A percentile compares a stretch with the other conserved stretches of the same genome.
Evolutionary conservation across 2,888 invertebrate species (phyloP).

Genomic region (Lysandra bellargus): DNA sequence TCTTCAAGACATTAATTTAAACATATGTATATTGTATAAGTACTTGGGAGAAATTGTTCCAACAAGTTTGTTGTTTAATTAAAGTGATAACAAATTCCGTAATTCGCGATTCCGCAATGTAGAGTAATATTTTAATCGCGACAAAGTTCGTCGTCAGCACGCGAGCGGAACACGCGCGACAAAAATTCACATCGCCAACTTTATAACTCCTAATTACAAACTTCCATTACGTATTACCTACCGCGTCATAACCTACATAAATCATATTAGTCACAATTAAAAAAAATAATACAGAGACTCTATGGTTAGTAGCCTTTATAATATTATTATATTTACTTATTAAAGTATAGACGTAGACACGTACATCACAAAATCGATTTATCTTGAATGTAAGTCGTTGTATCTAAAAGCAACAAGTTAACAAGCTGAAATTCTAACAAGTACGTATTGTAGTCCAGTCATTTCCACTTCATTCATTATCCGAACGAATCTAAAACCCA

Average conservation of each 20-base stretch:
- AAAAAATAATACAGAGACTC: too few species aligned
- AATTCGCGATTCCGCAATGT: conserved; percentile 9
- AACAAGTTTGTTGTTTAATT: background rate
- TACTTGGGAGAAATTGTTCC: background rate
- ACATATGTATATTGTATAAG: background rate
- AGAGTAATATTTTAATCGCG: conserved; percentile 26
- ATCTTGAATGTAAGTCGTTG: too few species aligned
- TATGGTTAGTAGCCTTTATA: too few species aligned
- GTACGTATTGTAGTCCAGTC: conserved; percentile 10
- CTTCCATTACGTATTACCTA: background rate
- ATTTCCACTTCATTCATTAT: conserved; percentile 36
- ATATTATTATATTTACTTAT: too few species aligned
- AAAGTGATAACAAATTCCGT: conserved; percentile 18
- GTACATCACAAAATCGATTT: too few species aligned
- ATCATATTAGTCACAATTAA: too few species aligned
- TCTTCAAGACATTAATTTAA: background rate
- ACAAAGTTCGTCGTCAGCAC: conserved; percentile 17
- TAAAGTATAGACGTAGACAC: too few species aligned
- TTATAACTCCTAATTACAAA: conserved; percentile 12
- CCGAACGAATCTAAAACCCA: conserved; percentile 40
- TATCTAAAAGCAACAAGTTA: background rate
- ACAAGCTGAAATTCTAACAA: background rate
- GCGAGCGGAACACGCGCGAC: conserved; percentile 16
- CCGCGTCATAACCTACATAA: background rate
- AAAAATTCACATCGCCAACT: conserved; percentile 6